Conservation (phyloP, 1,140 invertebrate genomes). For the Aphelinus certus region DNA sequence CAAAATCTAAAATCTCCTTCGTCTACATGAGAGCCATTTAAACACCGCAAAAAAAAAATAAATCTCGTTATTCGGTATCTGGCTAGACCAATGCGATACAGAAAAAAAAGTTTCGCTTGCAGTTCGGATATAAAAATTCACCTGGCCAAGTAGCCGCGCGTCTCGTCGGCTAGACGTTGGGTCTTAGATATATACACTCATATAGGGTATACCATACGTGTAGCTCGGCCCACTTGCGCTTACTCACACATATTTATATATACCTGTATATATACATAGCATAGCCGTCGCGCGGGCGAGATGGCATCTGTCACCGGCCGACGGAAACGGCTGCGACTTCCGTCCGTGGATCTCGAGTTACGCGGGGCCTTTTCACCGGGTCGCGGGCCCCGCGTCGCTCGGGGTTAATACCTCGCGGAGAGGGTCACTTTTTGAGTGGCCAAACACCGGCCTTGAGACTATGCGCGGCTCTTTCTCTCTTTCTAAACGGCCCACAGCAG, state of each 20-base stretch:
- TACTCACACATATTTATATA: constrained; percentile 6
- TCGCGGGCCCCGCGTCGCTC: not conserved
- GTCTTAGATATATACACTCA: not conserved
- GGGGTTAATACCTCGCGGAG: constrained; percentile 21
- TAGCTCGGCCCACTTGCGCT: not conserved
- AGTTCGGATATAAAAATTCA: no score
- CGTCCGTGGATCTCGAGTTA: constrained; percentile 39
- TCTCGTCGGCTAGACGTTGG: no score
- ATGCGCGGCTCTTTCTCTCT: constrained; percentile 17
- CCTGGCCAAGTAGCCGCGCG: no score
- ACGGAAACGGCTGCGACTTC: constrained; percentile 45
- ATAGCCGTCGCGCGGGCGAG: constrained; percentile 12
- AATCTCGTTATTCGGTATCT: no score
- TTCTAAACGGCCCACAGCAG: not conserved
- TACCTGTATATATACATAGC: not conserved
- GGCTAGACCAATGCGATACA: no score
- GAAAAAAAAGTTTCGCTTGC: no score
- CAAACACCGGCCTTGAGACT: constrained; percentile 31
- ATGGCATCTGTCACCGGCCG: constrained; percentile 41
- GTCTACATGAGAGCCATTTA: no score
- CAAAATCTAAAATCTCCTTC: no score
- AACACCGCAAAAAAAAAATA: no score
- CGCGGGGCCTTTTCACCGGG: constrained; percentile 18
- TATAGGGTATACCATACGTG: constrained; percentile 1
- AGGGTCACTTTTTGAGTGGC: constrained; percentile 40